These are phyloP conservation scores for Orchestes rusci DNA, from an alignment of 2,888 invertebrate species.

Conservation along the genomic window DNA sequence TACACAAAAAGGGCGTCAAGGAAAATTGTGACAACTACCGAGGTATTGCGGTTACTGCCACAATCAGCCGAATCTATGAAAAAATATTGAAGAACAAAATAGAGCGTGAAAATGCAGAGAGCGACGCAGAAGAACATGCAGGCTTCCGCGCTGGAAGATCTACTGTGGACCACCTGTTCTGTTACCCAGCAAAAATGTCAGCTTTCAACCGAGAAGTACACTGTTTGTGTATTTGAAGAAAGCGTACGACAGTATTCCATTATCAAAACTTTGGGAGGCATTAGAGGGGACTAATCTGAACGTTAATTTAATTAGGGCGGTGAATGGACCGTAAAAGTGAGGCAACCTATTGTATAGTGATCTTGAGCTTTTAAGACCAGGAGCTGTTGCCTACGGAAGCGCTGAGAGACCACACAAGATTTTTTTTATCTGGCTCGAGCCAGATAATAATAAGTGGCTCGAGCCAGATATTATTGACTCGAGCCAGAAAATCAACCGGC, in stretches of 20 bases:
- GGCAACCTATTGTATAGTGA: too few relatives aligned
- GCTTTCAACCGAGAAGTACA: constrained; percentile 9
- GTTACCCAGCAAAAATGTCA: constrained; percentile 4
- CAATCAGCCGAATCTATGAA: neutral
- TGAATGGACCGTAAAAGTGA: too few relatives aligned
- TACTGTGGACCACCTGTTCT: constrained; percentile 3
- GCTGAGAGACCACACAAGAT: too few relatives aligned
- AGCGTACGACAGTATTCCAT: too few relatives aligned
- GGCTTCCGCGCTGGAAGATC: constrained; percentile 1
- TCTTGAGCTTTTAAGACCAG: too few relatives aligned
- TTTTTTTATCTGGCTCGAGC: too few relatives aligned
- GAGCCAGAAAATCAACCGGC: too few relatives aligned
- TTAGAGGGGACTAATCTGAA: constrained; percentile 10
- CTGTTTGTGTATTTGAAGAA: too few relatives aligned
- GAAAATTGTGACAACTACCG: constrained; percentile 6
- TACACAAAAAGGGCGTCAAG: constrained; percentile 6
- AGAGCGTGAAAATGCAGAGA: constrained; percentile 4
- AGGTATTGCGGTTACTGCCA: constrained; percentile 4
- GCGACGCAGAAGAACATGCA: constrained; percentile 6
- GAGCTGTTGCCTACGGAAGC: too few relatives aligned
- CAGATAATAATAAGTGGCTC: too few relatives aligned
- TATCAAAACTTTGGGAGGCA: constrained; percentile 10
- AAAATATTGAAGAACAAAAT: constrained; percentile 9
- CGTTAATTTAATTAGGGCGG: too few relatives aligned
- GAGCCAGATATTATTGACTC: too few relatives aligned